Base-by-base conservation (phyloP, 2,888 invertebrate genomes). In the Helleia helle region DNA sequence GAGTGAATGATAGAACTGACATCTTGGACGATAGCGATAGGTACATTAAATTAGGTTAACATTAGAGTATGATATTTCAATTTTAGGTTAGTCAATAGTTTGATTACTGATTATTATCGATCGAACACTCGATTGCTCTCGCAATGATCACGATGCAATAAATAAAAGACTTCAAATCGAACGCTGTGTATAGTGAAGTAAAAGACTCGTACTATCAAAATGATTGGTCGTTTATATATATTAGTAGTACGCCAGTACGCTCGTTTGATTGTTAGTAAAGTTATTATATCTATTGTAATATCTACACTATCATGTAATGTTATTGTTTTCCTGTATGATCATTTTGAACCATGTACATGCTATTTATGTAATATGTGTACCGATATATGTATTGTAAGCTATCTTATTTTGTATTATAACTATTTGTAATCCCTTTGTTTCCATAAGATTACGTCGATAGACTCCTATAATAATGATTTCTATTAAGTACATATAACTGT, bases 1-100 rank as follows among this genome's bases (percentile, higher is more conserved):
- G 11, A 18, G 22, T 22, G 34, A 12, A 34, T 34, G 34, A 34
- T 8, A 34, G 34, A 11, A 34, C 34, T 34, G 34, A 34, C 22
- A 34, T 22, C 12, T n/a, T 18, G 34, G 34, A 12, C 22, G 22
- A 7, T 22, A 34, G 7, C 12, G 34, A 22, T 11, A 34, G 31
- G 18, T 22, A 2, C 2, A 18, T 34, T 34, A 34, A 34, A 34
- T 34, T 29, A 29, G 28, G 14, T 29, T 29, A 34, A 22, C 22
- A 12, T 34, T 34, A 34, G 18, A 11, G 22, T 13, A 22, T 22
- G 22, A 18, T 22, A 18, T 34, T 34, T 34, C 11, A 34, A 29
- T 17, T 22, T 22, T 22, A 34, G 34, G 8, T 34, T 34, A 34
- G 22, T 7, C 7, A 18, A 11, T 34, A 18, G 34, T 11, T 11